Percentiles rank a stretch among this genome's conserved stretches.
phyloP scores from a whole-genome alignment of 92 coral and sea anemone species.

The Hydrozoanthus gracilis region DNA sequence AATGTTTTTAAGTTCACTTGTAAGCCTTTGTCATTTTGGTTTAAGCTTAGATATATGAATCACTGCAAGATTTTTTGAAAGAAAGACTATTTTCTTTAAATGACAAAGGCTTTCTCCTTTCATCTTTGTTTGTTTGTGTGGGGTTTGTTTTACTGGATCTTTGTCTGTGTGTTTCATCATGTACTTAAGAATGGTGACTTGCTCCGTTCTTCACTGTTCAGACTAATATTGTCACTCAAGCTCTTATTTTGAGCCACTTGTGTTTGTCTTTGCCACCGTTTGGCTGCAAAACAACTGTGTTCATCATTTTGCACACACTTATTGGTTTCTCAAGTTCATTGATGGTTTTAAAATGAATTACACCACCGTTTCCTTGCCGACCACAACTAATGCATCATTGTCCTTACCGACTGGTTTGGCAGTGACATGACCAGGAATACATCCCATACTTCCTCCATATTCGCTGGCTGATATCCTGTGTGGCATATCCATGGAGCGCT shows the following conservation, averaged over 20 bases:
- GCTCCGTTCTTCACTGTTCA: background rate
- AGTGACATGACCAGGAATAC: constrained; percentile 79
- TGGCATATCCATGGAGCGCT: constrained; percentile 79
- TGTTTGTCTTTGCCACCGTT: too few relatives aligned
- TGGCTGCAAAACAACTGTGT: too few relatives aligned
- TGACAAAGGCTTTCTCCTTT: background rate
- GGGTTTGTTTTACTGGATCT: background rate
- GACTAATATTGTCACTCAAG: background rate
- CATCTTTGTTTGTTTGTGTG: background rate
- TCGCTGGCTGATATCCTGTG: constrained; percentile 82
- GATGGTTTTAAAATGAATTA: constrained; percentile 2
- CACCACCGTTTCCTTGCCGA: constrained; percentile 68
- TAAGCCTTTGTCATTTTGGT: too few relatives aligned
- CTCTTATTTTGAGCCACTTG: background rate
- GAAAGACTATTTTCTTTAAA: too few relatives aligned
- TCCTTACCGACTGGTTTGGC: constrained; percentile 43
- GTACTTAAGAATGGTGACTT: background rate
- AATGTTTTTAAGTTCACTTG: too few relatives aligned
- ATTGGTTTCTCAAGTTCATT: background rate
- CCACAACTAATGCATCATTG: constrained; percentile 36
- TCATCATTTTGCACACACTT: too few relatives aligned
- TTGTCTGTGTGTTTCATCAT: background rate
- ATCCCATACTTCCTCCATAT: constrained; percentile 86
- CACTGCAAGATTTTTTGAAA: too few relatives aligned
- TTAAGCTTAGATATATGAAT: too few relatives aligned